Evolutionary conservation across 2,113 vertebrate species (phyloP).

Genomic region (Herpailurus yagouaroundi): DNA sequence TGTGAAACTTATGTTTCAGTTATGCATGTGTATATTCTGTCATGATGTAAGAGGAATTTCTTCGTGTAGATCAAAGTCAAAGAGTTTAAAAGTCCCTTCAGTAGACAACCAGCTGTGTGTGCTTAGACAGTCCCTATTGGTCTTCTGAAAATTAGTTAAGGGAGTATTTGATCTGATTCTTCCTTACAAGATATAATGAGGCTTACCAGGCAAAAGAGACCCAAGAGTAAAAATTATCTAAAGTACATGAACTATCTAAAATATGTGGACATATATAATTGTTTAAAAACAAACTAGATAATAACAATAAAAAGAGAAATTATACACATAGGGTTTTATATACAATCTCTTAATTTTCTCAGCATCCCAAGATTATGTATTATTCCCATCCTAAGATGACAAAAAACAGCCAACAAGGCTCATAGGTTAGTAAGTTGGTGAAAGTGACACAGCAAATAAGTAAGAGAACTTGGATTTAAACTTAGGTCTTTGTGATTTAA

Average conservation of each 20-base stretch:
- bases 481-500: not conserved
- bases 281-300: not conserved
- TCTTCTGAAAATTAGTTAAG: not conserved
- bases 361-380: not conserved
- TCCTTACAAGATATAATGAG: not conserved
- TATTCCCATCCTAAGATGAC: not conserved
- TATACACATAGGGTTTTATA: not conserved
- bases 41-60: not conserved
- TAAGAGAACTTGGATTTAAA: conserved; percentile 6
- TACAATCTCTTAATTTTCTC: not conserved
- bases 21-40: not conserved
- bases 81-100: not conserved
- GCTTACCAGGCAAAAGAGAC: not conserved
- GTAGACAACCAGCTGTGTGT: not conserved
- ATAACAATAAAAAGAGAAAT: not conserved
- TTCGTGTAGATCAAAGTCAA: not conserved
- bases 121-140: not conserved
- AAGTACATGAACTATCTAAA: not conserved
- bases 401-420: not conserved
- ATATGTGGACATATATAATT: not conserved
- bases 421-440: not conserved
- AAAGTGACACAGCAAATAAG: not conserved
- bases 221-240: not conserved
- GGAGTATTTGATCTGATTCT: not conserved
- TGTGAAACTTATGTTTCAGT: not conserved